These are phyloP conservation scores for Alethe diademata DNA, from an alignment of 2,113 vertebrate genomes.

Conservation along the genomic window DNA sequence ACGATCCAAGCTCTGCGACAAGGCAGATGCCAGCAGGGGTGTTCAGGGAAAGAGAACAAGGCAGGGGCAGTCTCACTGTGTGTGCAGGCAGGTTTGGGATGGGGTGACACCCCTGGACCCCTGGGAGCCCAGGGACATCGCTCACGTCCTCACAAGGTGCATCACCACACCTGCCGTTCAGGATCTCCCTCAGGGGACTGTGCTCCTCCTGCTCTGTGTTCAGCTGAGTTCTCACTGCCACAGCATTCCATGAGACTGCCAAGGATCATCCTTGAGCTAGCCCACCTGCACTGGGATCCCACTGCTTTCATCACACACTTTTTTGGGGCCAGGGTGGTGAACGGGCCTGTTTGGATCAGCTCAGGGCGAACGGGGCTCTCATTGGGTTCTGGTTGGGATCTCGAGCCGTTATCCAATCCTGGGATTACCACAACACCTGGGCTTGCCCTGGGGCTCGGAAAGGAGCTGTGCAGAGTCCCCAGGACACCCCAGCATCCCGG, in stretches of 20 bases:
- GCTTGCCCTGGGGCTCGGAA: not conserved
- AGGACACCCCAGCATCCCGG: not conserved
- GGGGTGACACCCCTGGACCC: not conserved
- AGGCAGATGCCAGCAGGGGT: not conserved
- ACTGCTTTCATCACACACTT: not conserved
- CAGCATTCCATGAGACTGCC: not conserved
- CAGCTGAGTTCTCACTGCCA: accelerated
- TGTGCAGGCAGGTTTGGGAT: not conserved
- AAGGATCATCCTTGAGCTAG: not conserved
- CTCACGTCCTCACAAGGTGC: not conserved
- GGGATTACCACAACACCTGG: accelerated
- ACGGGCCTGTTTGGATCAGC: not conserved
- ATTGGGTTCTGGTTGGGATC: not conserved
- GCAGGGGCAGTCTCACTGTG: accelerated
- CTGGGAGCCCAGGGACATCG: not conserved
- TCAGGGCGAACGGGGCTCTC: not conserved
- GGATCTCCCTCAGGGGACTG: not conserved
- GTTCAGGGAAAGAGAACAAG: not conserved
- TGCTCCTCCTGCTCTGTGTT: accelerated
- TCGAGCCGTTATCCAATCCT: accelerated
- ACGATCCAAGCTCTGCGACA: accelerated
- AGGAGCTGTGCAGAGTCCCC: not conserved
- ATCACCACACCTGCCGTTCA: accelerated
- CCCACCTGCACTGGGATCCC: not conserved
- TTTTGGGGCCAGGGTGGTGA: not conserved